Evolutionary conservation across 1,140 invertebrate species (phyloP), one percentile per base, ranked within the genome.

Genomic region (Adelges cooleyi): DNA sequence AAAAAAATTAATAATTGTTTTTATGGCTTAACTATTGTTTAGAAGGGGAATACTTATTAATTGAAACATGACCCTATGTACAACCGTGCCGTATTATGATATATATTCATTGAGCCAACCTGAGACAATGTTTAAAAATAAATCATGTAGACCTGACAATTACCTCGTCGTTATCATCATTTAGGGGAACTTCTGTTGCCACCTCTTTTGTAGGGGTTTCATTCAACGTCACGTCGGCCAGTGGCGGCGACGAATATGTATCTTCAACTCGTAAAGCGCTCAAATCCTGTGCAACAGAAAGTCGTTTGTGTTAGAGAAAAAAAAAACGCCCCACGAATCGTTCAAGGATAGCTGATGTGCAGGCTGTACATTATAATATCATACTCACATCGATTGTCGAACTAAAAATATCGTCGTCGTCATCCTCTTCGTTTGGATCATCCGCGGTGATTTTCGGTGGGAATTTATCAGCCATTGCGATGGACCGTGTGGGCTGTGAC

Each of bases 391-490:
- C 85, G 68, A 86, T 79, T 20, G 86, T 84, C 56, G 87, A 89
- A 56, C 81, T 79, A 74, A 90, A 90, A 70, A 90, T 79, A 77
- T 89, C 86, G 70, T 86, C 84, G 68, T 86, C 84, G 66, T 86
- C 83, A 48, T 84, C 83, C 36, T 84, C 80, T 0, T 66, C 65
- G 9, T 23, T 29, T 23, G 46, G 59, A 23, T 50, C 62, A 10
- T 48, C 44, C 5, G 65, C 6, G 9, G 11, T 15, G 11, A 53
- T 29, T 17, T 18, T 22, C 0, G 56, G 56, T 1, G 56, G 56
- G 18, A 62, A 62, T 48, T 62, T 62, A 18, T 62, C 56, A 22
- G 44, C 29, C 18, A 46, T 62, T 13, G 44, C n/a, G 27, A 22
- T 8, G 4, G 40, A 8, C 13, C 36, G n/a, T n/a, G n/a, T n/a